Evolutionary conservation across 1,140 invertebrate genomes (phyloP), one percentile per base, ranked within the genome.

Genomic region (Ceratitis capitata): DNA sequence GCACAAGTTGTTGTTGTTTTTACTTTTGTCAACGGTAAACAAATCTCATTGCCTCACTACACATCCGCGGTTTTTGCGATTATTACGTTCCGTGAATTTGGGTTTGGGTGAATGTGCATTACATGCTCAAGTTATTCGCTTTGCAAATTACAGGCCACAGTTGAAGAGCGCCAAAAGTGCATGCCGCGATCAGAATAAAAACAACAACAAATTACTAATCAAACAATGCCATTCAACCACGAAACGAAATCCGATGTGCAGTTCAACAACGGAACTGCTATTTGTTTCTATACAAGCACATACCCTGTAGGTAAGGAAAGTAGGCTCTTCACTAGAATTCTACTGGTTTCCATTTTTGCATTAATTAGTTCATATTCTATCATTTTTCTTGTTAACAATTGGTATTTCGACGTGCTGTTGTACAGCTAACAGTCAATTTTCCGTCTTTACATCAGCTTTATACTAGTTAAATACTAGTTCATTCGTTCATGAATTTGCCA

Each of bases 21-120:
- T 61, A 61, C 58, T 29, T 61, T 61, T 61, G 58, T 61, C 58
- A 61, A 61, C 58, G 23, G 26, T 61, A 61, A 61, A 61, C 58
- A 61, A 61, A 61, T 61, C 58, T 61, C 58, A 61, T 61, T 61
- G 29, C 23, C 58, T 61, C n/a, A 29, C 10, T 4, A 32, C 58
- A 61, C 26, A 56, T 29, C 58, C 58, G 29, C 58, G 26, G 58
- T 26, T 29, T 61, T 61, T 61, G 58, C 58, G 29, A 29, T 61
- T 26, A 61, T 29, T 32, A 61, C 26, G 58, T 26, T 61, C 29
- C 14, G 58, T n/a, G 26, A 12, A 61, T 61, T 61, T 61, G 12
- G 29, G 58, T 61, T 61, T 61, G 58, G 29, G 58, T 10, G 58
- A 61, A 12, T 61, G n/a, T n/a, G 58, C 58, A 61, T 61, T 32